Evolutionary conservation across 2,888 invertebrate genomes (phyloP).

Genomic region (Apamea anceps): DNA sequence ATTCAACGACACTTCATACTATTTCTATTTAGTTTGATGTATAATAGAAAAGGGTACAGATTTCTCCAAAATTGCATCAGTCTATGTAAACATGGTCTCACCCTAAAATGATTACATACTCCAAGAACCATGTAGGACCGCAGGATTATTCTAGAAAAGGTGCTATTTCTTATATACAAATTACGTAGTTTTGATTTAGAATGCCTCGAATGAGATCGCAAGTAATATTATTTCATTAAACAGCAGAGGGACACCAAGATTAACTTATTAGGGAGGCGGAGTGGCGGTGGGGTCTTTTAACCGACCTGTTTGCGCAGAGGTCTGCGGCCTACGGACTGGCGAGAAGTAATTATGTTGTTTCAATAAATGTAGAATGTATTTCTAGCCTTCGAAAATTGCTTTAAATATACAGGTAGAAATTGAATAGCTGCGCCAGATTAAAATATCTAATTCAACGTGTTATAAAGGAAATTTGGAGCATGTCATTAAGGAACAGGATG

Average conservation of each 20-base stretch:
- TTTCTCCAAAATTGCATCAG: background rate
- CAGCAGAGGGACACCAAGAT: slow-evolving; percentile 49
- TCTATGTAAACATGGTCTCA: no score
- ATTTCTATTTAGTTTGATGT: background rate
- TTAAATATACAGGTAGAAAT: background rate
- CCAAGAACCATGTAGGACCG: background rate
- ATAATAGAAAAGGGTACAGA: no score
- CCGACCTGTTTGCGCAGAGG: slow-evolving; percentile 33
- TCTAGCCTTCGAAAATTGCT: background rate
- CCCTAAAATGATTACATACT: no score
- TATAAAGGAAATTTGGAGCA: no score
- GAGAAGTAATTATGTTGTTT: slow-evolving; percentile 46
- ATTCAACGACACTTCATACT: slow-evolving; percentile 1
- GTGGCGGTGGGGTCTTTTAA: slow-evolving; percentile 9
- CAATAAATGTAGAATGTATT: slow-evolving; percentile 28
- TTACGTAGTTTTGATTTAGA: slow-evolving; percentile 31
- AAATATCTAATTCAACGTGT: background rate
- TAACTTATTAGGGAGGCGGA: slow-evolving; percentile 54
- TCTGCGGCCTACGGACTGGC: slow-evolving; percentile 13
- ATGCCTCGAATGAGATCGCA: slow-evolving; percentile 42
- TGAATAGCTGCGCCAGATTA: background rate
- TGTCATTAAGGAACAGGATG: no score
- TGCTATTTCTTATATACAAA: slow-evolving; percentile 14
- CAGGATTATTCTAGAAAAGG: background rate
- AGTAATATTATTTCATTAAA: slow-evolving; percentile 58